Evolutionary conservation across 2,113 vertebrate species (phyloP), one percentile per base, ranked within the genome.

Genomic region (Otolemur garnettii): DNA sequence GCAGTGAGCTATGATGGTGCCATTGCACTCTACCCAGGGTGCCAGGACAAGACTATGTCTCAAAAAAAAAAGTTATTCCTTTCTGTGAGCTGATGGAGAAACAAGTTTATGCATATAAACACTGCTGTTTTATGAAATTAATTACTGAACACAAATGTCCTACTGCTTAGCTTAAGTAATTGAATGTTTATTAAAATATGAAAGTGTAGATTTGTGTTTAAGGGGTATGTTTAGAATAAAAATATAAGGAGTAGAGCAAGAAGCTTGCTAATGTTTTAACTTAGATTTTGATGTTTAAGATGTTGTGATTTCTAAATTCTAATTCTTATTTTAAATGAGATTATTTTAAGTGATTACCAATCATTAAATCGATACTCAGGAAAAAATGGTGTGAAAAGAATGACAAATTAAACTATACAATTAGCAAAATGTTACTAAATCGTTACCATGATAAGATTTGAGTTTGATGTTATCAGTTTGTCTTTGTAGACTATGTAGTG

Each of bases 131-230:
- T 71, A 5, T 93, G 66, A 59, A 42, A 78, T 64, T 95, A 79
- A n/a, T 38, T 91, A 62, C 38, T 64, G 28, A 12, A 60, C 28
- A n/a, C 35, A 88, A 35, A 81, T 85, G 12, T 69, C 57, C 15
- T 2, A 18, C 11, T 82, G 7, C 62, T 79, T 79, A 86, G 38
- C 28, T 85, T 84, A 82, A 55, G 14, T 92, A 50, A 87, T 50
- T 79, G 66, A 85, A 66, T 74, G 14, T 82, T 94, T 85, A 66
- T 95, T 91, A 80, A 94, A 94, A 93, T 91, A 68, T 53, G 57
- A 93, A 92, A 94, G 87, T 94, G 2, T 86, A 83, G 21, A 7
- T 69, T 35, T 7, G 81, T 96, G 21, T 81, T 74, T 87, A 71
- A 57, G 42, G 60, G 12, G 3, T 84, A 45, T 89, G 4, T n/a